A percentile compares a stretch with the other conserved stretches of the same genome.
Conservation (phyloP, 2,888 invertebrate species). For the Patella pellucida region DNA sequence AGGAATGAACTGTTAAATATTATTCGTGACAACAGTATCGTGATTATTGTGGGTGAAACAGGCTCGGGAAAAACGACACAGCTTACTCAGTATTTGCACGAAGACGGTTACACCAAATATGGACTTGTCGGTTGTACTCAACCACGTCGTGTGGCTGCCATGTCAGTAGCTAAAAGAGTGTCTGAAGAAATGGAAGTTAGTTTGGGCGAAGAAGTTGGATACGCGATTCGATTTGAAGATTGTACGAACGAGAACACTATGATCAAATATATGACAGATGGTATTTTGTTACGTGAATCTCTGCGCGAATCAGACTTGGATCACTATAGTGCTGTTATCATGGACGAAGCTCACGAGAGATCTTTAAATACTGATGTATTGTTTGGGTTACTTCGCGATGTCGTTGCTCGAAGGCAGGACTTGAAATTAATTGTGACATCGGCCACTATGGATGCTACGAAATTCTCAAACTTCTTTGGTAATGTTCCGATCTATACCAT, state of each 20-base stretch:
- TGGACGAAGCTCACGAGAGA: slow-evolving; percentile 99
- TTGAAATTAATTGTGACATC: slow-evolving; percentile 93
- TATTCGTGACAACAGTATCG: slow-evolving; percentile 84
- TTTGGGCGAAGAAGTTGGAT: slow-evolving; percentile 93
- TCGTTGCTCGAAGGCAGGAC: slow-evolving; percentile 83
- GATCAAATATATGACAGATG: slow-evolving; percentile 96
- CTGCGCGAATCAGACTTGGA: slow-evolving; percentile 96
- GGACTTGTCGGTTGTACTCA: slow-evolving; percentile 99
- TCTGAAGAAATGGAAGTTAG: slow-evolving; percentile 96
- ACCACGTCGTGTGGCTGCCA: slow-evolving; percentile 95
- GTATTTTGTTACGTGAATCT: slow-evolving; percentile 95
- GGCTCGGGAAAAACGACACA: slow-evolving; percentile 99
- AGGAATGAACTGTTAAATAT: slow-evolving; percentile 87
- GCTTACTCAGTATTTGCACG: slow-evolving; percentile 93
- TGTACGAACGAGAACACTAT: slow-evolving; percentile 87
- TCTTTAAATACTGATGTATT: slow-evolving; percentile 98
- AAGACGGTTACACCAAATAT: slow-evolving; percentile 91
- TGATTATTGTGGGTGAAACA: slow-evolving; percentile 95
- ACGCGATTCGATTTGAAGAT: slow-evolving; percentile 99
- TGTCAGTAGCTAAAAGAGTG: slow-evolving; percentile 99
- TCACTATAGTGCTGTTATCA: slow-evolving; percentile 96
- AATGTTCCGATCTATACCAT: slow-evolving; percentile 97
- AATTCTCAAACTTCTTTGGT: slow-evolving; percentile 99
- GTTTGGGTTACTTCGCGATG: slow-evolving; percentile 94
- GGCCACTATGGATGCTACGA: slow-evolving; percentile 98